A percentile compares a stretch with the other conserved stretches of the same genome.
These are phyloP conservation scores for Polydrusus pterygomalis DNA, from an alignment of 2,888 invertebrate genomes.

Conservation along the genomic window DNA sequence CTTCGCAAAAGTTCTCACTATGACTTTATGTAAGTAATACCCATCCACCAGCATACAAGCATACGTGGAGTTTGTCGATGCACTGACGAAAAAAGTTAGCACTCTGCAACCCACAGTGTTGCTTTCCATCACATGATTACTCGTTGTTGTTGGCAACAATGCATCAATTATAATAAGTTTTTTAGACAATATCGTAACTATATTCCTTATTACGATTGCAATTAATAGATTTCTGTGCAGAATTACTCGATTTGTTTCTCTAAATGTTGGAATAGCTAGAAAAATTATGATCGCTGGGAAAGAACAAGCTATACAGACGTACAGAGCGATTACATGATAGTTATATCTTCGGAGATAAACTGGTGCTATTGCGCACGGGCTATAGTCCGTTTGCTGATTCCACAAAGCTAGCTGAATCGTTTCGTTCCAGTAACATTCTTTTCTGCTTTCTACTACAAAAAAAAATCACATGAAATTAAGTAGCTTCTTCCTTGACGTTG, in stretches of 20 bases:
- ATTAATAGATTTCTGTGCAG: constrained; percentile 78
- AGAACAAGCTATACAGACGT: constrained; percentile 74
- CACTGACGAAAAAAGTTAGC: constrained; percentile 75
- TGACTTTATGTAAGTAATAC: constrained; percentile 78
- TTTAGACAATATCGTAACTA: constrained; percentile 76
- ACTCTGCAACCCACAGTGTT: constrained; percentile 75
- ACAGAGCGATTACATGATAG: constrained; percentile 75
- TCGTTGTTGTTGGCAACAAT: constrained; percentile 71
- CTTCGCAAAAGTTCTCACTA: constrained; percentile 78
- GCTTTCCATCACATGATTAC: constrained; percentile 71
- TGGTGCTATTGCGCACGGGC: constrained; percentile 75
- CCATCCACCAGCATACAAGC: constrained; percentile 82
- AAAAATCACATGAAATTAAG: not conserved
- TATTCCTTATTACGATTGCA: constrained; percentile 76
- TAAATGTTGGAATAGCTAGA: constrained; percentile 74
- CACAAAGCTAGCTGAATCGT: constrained; percentile 69
- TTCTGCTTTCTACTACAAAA: constrained; percentile 75
- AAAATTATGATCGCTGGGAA: constrained; percentile 77
- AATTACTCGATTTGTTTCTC: constrained; percentile 70
- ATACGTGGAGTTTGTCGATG: constrained; percentile 77
- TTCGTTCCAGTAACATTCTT: constrained; percentile 74
- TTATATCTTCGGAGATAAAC: constrained; percentile 74
- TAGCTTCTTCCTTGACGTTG: not conserved
- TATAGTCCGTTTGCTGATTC: constrained; percentile 77
- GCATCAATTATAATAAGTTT: constrained; percentile 77